Percentiles rank a stretch among this genome's conserved stretches.
Conservation (phyloP, 2,113 vertebrate genomes). For the Raja brachyura region DNA sequence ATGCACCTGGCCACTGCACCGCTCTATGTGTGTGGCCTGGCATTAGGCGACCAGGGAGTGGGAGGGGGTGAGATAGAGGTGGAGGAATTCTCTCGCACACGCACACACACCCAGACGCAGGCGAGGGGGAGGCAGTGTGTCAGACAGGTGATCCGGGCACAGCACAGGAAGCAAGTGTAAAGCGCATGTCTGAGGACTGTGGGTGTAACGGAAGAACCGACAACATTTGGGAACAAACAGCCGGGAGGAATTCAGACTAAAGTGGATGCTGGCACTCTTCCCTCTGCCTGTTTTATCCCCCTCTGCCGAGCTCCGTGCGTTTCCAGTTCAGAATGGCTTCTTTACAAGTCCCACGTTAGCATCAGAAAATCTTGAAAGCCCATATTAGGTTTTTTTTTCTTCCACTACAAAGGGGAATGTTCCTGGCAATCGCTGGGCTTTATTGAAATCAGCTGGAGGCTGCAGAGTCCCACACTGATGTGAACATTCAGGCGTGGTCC, state of each 20-base stretch:
- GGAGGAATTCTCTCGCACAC: background rate
- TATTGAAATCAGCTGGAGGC: constrained; percentile 19
- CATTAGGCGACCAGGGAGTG: background rate
- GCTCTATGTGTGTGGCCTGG: background rate
- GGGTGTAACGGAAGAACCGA: constrained; percentile 19
- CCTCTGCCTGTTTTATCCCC: background rate
- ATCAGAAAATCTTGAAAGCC: constrained; percentile 17
- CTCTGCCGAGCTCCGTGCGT: background rate
- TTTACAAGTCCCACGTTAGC: constrained; percentile 1
- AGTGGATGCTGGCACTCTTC: constrained; percentile 9
- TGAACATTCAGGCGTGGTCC: constrained; percentile 6
- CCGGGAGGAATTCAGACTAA: background rate
- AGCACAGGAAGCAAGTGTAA: background rate
- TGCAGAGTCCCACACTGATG: background rate
- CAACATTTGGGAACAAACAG: constrained; percentile 9
- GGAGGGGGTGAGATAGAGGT: background rate
- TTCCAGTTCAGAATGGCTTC: constrained; percentile 8
- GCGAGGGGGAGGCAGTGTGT: background rate
- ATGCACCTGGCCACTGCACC: background rate
- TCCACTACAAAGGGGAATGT: constrained; percentile 19
- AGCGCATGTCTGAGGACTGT: background rate
- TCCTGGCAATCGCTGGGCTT: background rate
- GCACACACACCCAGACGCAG: no score
- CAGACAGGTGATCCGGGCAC: background rate
- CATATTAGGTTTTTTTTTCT: constrained; percentile 22